Evolutionary conservation across 2,113 vertebrate genomes (phyloP), one percentile per base, ranked within the genome.

Genomic region (Pteruthius melanotis): DNA sequence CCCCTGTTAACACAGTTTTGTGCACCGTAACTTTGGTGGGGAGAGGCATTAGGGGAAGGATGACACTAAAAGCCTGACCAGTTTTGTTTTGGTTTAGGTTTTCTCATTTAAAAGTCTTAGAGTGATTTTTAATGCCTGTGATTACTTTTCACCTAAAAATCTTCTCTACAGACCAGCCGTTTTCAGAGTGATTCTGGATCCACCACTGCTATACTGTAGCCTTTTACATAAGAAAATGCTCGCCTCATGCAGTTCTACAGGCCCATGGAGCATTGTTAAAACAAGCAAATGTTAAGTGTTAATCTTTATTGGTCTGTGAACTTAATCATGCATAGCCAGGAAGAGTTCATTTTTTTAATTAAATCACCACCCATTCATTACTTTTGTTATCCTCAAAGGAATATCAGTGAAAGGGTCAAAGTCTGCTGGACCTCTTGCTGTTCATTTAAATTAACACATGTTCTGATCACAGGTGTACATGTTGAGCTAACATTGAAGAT

Each of bases 311-410:
- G 96, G 95, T 91, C 92, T 93, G 27, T 96, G 89, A 89, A 91
- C 64, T 97, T 97, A 97, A 97, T 98, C 95, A 96, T 77, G 93
- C 78, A 45, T 84, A 98, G 96, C 84, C 20, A 77, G 56, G 69
- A 98, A 97, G 88, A 97, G 66, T 96, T 85, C 31, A 83, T 95
- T 97, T 98, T 93, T 95, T 97, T 93, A 98, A 97, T 98, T 98
- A 98, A 95, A 91, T 88, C 79, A 42, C 83, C 87, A 71, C 83
- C 77, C 66, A 30, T 91, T 94, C 89, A 91, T 96, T 98, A 94
- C 96, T 98, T 97, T 66, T 47, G 92, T 92, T 97, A 97, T 96
- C 54, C 84, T 97, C 96, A 94, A 92, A 97, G 91, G 95, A 95
- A 86, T 90, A 84, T 40, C 72, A 92, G 17, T 92, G 56, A 85